Evolutionary conservation across 35 echinoderm and acorn worm species (phyloP).

Genomic region (Acanthaster planci): DNA sequence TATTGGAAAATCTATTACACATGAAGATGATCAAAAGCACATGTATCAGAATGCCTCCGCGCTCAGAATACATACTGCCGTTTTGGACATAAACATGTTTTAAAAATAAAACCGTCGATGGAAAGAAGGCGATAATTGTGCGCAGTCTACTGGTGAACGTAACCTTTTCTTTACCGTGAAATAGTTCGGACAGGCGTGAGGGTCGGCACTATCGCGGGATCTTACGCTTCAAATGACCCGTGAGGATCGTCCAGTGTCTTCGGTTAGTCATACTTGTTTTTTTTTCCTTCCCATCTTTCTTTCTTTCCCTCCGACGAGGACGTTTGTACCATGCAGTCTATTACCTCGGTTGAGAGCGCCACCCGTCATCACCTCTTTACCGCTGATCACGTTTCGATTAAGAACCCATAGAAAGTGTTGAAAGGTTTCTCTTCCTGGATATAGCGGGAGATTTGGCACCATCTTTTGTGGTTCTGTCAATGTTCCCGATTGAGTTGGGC

Average conservation of each 20-base stretch:
- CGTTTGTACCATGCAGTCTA: background rate
- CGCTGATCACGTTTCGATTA: conserved; percentile 14
- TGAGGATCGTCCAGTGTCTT: conserved; percentile 7
- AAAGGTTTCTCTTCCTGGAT: background rate
- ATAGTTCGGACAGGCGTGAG: conserved; percentile 7
- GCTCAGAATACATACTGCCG: too few species aligned
- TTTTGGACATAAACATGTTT: conserved; percentile 1
- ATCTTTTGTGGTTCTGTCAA: too few species aligned
- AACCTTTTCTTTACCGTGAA: background rate
- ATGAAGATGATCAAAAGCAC: too few species aligned
- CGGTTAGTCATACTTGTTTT: too few species aligned
- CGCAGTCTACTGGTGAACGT: background rate
- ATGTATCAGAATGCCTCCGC: too few species aligned
- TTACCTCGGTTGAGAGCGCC: background rate
- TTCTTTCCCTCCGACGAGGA: background rate
- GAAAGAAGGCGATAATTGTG: conserved; percentile 1
- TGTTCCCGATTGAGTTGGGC: too few species aligned
- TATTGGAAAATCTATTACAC: too few species aligned
- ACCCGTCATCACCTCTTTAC: conserved; percentile 14
- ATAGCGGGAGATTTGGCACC: too few species aligned
- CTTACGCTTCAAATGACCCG: conserved; percentile 18
- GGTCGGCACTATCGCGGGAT: background rate
- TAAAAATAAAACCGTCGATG: background rate
- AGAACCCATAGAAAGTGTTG: background rate
- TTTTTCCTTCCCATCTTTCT: background rate